phyloP scores from a whole-genome alignment of 2,113 vertebrate species.

The Nibea coibor region DNA sequence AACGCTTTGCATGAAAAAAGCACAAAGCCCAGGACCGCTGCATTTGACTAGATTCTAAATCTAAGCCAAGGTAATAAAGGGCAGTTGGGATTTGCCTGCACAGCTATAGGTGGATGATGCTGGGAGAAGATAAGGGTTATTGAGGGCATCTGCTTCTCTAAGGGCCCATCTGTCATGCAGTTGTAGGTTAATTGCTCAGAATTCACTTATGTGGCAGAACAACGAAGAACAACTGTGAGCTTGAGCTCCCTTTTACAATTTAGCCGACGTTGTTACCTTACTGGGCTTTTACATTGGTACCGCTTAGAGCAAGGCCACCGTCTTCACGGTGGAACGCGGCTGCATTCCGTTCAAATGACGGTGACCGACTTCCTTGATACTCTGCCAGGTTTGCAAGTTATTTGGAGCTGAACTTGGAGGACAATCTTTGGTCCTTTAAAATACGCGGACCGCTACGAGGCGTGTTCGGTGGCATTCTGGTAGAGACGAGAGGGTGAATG shows the following conservation, averaged over 20 bases:
- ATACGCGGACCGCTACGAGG: background rate
- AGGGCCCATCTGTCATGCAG: conserved; percentile 28
- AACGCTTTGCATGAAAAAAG: conserved; percentile 75
- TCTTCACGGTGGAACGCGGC: conserved; percentile 21
- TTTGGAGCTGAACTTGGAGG: background rate
- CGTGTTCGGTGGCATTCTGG: background rate
- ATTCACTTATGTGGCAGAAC: background rate
- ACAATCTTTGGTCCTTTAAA: background rate
- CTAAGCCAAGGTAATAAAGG: conserved; percentile 5
- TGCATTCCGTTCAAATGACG: conserved; percentile 9
- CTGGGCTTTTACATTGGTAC: background rate
- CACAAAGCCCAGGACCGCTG: background rate
- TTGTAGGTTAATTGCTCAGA: conserved; percentile 26
- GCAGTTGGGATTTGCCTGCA: conserved; percentile 52
- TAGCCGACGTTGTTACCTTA: conserved; percentile 25
- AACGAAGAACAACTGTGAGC: background rate
- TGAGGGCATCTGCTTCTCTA: conserved; percentile 37
- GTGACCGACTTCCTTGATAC: background rate
- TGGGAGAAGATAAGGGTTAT: conserved; percentile 41
- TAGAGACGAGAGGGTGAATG: background rate
- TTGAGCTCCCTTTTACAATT: conserved; percentile 21
- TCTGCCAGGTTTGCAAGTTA: conserved; percentile 3
- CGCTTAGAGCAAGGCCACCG: background rate
- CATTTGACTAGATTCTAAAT: conserved; percentile 64
- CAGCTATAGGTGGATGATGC: conserved; percentile 15